Percentiles rank a stretch among this genome's conserved stretches.
Conservation (phyloP, 1,140 invertebrate genomes). For the Pseudoatta argentina region DNA sequence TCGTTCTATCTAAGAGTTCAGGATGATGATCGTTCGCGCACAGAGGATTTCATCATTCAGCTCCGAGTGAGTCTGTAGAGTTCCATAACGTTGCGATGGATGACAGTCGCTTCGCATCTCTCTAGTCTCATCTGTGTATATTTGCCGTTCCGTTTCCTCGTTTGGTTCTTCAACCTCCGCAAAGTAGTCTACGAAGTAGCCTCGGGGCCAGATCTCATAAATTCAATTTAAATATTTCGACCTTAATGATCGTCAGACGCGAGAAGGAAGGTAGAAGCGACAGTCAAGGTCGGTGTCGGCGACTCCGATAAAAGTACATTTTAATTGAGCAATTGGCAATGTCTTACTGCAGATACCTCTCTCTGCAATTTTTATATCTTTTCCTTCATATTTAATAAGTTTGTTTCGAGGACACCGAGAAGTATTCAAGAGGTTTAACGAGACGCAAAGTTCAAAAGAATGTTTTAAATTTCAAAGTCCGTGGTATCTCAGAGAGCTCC, state of each 20-base stretch:
- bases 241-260: conserved; percentile 83
- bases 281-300: conserved; percentile 76
- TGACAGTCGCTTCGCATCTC: conserved; percentile 16
- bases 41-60: conserved; percentile 41
- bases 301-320: conserved; percentile 35
- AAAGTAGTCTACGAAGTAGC: conserved; percentile 66
- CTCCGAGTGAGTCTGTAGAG: not conserved
- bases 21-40: not conserved
- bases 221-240: conserved; percentile 86
- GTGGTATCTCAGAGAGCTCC: not conserved
- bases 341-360: not conserved
- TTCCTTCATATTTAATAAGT: not conserved
- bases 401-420: not conserved
- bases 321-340: conserved; percentile 46
- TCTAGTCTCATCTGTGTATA: conserved; percentile 17
- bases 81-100: conserved; percentile 29
- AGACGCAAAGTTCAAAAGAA: not conserved
- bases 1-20: not conserved
- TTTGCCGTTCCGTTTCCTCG: conserved; percentile 34
- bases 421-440: not conserved
- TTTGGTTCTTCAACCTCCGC: conserved; percentile 55
- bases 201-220: conserved; percentile 79
- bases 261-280: conserved; percentile 59
- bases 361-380: not conserved
- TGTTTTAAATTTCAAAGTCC: conserved; percentile 4